Evolutionary conservation across 2,888 invertebrate species (phyloP).

Genomic region (Caenorhabditis auriculariae): DNA sequence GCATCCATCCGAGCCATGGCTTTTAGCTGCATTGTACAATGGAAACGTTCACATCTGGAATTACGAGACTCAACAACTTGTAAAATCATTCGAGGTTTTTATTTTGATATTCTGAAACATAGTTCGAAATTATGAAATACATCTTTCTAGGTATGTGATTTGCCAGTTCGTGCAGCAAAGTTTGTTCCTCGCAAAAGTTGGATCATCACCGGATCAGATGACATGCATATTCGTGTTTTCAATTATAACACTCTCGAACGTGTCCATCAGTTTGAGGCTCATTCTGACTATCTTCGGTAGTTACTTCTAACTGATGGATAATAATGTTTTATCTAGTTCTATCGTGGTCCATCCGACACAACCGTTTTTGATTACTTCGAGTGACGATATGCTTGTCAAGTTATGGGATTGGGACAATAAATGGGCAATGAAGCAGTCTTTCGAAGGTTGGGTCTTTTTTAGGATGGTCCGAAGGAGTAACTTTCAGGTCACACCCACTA

Average conservation of each 20-base stretch:
- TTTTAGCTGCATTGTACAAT: constrained; percentile 94
- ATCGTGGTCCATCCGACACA: constrained; percentile 96
- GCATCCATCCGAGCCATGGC: constrained; percentile 97
- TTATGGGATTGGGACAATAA: constrained; percentile 99
- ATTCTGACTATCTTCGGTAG: constrained; percentile 87
- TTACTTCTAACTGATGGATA: neutral
- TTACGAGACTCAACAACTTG: constrained; percentile 81
- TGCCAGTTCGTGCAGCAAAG: constrained; percentile 91
- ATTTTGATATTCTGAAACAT: neutral
- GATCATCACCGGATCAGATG: constrained; percentile 90
- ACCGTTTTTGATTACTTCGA: constrained; percentile 84
- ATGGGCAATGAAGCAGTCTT: constrained; percentile 96
- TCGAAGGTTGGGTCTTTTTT: constrained; percentile 75
- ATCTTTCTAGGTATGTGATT: constrained; percentile 77
- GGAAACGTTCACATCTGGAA: constrained; percentile 99
- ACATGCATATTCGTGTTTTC: constrained; percentile 78
- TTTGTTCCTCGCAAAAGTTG: constrained; percentile 97
- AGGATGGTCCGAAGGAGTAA: neutral
- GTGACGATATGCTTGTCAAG: constrained; percentile 97
- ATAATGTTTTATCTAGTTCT: too few relatives aligned
- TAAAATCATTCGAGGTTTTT: constrained; percentile 70
- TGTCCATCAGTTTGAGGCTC: constrained; percentile 93
- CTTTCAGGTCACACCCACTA: constrained; percentile 82
- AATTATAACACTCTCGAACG: constrained; percentile 98
- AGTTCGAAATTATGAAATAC: neutral